phyloP scores from a whole-genome alignment of 1,140 invertebrate genomes.

The Sminthurinus signatus region DNA sequence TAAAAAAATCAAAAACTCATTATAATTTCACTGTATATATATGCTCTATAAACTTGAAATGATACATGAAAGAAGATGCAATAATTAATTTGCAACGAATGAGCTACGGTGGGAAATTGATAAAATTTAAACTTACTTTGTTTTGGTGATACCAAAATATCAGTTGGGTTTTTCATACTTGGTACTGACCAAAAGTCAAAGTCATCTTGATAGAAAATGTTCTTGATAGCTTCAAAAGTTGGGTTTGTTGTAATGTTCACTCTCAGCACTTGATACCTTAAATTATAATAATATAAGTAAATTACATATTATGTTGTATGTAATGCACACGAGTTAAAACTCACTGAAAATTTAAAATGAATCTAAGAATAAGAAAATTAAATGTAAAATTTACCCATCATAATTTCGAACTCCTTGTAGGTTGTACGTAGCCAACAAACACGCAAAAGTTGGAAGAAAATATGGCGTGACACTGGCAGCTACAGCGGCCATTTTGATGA shows the following conservation, averaged over 20 bases:
- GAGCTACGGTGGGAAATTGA: too few relatives aligned
- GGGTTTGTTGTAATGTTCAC: constrained; percentile 17
- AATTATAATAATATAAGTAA: too few relatives aligned
- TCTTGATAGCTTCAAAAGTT: constrained; percentile 26
- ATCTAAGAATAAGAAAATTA: neutral
- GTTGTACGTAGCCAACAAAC: constrained; percentile 17
- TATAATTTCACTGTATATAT: too few relatives aligned
- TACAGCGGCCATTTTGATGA: too few relatives aligned
- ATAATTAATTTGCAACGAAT: too few relatives aligned
- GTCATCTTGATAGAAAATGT: constrained; percentile 30
- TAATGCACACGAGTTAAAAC: neutral
- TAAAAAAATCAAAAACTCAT: too few relatives aligned
- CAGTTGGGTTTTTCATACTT: constrained; percentile 15
- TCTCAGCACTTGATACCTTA: constrained; percentile 37
- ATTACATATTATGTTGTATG: too few relatives aligned
- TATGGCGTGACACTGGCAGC: constrained; percentile 17
- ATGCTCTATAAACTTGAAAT: too few relatives aligned
- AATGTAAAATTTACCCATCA: constrained; percentile 23
- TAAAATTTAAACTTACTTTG: neutral
- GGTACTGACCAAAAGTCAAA: constrained; percentile 37
- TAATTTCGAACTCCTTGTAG: constrained; percentile 21
- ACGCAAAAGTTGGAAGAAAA: constrained; percentile 27
- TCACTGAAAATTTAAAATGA: constrained; percentile 4
- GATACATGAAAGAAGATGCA: too few relatives aligned
- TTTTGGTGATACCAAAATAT: constrained; percentile 30